Evolutionary conservation across 2,797 vertebrate species (phyloP).

Genomic region (Anguilla marmorata): DNA sequence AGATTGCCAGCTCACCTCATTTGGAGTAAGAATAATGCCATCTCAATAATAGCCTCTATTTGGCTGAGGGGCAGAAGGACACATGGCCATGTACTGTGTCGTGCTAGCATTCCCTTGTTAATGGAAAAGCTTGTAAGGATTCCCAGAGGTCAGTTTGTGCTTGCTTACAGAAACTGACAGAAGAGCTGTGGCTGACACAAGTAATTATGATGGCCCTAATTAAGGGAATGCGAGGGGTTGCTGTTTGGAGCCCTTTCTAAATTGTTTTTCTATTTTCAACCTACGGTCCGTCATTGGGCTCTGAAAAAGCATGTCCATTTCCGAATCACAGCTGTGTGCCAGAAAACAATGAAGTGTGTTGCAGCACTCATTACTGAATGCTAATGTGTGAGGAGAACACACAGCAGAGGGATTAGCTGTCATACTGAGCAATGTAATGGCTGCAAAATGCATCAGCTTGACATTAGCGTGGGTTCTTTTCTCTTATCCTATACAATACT

Average conservation of each 20-base stretch:
- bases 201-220: constrained; percentile 17
- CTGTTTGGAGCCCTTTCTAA: constrained; percentile 8
- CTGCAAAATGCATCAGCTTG: background rate
- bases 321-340: background rate
- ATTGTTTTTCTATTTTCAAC: background rate
- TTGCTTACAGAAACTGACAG: constrained; percentile 41
- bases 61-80: constrained; percentile 27
- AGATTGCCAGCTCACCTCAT: constrained; percentile 24
- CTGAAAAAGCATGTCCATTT: background rate
- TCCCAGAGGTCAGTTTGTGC: constrained; percentile 46
- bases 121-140: constrained; percentile 21
- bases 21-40: constrained; percentile 28
- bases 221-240: constrained; percentile 19
- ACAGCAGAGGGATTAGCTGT: background rate
- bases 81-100: constrained; percentile 13
- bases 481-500: background rate
- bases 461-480: background rate
- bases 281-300: background rate
- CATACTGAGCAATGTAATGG: background rate
- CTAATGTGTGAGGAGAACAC: background rate
- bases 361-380: background rate
- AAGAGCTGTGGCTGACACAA: constrained; percentile 22
- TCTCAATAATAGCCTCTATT: background rate
- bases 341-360: background rate
- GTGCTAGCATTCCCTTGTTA: constrained; percentile 32